These are phyloP conservation scores for Limosa lapponica DNA, from an alignment of 2,797 vertebrate species.

Conservation along the genomic window DNA sequence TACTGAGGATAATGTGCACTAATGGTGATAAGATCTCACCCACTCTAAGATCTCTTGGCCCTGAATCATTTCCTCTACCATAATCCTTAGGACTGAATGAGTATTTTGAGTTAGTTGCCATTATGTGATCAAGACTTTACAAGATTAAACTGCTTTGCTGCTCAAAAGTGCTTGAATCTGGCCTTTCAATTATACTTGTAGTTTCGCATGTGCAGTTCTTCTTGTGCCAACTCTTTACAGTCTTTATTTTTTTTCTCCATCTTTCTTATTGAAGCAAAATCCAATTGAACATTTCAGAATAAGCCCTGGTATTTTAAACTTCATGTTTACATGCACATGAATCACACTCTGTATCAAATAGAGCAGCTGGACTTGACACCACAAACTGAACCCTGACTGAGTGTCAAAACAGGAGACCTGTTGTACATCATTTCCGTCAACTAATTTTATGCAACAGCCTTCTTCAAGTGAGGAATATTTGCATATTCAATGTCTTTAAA, in stretches of 20 bases:
- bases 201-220: not conserved
- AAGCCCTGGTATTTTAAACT: not conserved
- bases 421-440: not conserved
- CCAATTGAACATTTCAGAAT: not conserved
- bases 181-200: not conserved
- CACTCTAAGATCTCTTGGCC: not conserved
- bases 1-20: not conserved
- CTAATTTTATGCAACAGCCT: not conserved
- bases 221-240: not conserved
- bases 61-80: not conserved
- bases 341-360: not conserved
- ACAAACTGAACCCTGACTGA: not conserved
- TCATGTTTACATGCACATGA: not conserved
- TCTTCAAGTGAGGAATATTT: not conserved
- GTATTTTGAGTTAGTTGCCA: not conserved
- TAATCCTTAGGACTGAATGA: not conserved
- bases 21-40: constrained; percentile 14
- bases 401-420: not conserved
- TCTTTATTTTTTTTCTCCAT: not conserved
- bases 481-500: not conserved
- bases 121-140: not conserved
- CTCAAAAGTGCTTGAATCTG: not conserved
- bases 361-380: not conserved
- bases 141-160: not conserved
- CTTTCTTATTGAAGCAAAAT: not conserved